Base-by-base conservation (phyloP, 2,888 invertebrate species). In the Drosophila longiperda region DNA sequence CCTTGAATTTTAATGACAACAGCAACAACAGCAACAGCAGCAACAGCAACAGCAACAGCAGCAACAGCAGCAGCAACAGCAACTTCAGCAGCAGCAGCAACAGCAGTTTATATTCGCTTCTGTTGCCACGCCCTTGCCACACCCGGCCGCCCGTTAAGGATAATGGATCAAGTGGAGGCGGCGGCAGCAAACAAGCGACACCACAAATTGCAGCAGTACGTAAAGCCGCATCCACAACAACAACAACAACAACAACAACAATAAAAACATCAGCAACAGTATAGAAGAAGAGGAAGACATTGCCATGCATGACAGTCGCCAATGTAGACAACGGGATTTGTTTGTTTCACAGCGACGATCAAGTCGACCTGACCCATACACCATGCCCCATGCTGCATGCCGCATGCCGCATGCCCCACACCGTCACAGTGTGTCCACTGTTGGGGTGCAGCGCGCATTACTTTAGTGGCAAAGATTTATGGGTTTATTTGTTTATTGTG, bases 1-100 rank as follows among this genome's bases (percentile, higher is more conserved):
- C 86, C 87, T 89, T 91, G 91, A 91, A 91, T 91, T 90, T 88
- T 91, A 91, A 91, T 91, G 87, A 80, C 89, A 89, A 89, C 84
- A 85, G 80, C 80, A 75, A 67, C 67, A 63, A n/a, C 55, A 63
- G n/a, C 55, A 75, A 20, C 64, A 59, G 15, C 40, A 67, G 12
- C 34, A 63, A 12, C 62, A 61, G 15, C 72, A 69, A 1, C 73
- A 64, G 20, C 59, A 38, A 5, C 38, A n/a, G 4, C 89, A 88
- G 76, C 81, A 85, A 75, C 80, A 75, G 57, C 69, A 62, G 15
- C 57, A 76, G 15, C 65, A 85, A 79, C 75, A 75, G 59, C 69
- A 62, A 15, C 57, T 73, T 12, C 65, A 68, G 7, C 72, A 63
- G 11, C 59, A 36, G n/a, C 65, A 36, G 17, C 61, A 54, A 33